Conservation (phyloP, 2,113 vertebrate species). For the Miniopterus natalensis region DNA sequence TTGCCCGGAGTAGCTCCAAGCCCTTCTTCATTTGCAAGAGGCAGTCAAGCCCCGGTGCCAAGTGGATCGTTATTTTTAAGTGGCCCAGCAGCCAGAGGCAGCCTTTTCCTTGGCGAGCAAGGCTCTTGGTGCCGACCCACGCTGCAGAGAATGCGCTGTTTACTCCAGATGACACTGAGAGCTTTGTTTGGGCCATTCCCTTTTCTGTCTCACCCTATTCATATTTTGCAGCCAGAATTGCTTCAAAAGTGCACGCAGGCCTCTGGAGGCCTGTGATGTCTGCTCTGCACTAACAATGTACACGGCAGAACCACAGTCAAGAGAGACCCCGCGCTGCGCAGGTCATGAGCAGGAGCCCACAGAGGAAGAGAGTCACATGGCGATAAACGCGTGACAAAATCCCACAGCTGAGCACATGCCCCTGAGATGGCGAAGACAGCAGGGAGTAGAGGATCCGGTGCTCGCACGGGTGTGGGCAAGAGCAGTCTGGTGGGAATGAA, state of each 20-base stretch:
- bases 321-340: not conserved
- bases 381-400: not conserved
- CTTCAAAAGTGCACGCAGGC: not conserved
- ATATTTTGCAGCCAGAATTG: not conserved
- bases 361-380: not conserved
- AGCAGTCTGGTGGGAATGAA: not conserved
- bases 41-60: not conserved
- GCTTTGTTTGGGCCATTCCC: conserved; percentile 24
- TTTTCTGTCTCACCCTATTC: conserved; percentile 1
- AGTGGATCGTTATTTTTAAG: conserved; percentile 10
- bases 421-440: not conserved
- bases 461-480: not conserved
- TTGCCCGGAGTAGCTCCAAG: not conserved
- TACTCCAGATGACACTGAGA: conserved; percentile 5
- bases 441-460: not conserved
- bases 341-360: not conserved
- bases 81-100: not conserved
- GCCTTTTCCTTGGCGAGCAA: conserved; percentile 12
- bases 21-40: conserved; percentile 34
- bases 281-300: not conserved
- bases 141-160: conserved; percentile 22
- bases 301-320: not conserved
- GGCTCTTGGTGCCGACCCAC: conserved; percentile 9
- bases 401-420: not conserved
- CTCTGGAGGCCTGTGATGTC: not conserved